These are phyloP conservation scores for Hippocampus comes DNA, from an alignment of 2,113 vertebrate genomes.

Conservation along the genomic window DNA sequence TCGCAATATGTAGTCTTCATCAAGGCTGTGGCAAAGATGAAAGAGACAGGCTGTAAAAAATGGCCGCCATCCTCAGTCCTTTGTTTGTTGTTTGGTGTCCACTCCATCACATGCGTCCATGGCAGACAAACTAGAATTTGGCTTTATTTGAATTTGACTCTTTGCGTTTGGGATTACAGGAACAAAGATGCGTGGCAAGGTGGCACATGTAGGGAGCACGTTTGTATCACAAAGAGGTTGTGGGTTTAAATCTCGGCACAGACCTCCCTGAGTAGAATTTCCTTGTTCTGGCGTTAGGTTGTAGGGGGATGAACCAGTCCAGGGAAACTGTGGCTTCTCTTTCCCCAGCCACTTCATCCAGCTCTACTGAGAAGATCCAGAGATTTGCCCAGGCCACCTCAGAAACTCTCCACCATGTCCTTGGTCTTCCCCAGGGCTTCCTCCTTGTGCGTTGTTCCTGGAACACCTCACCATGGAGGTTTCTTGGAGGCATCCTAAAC, in stretches of 20 bases:
- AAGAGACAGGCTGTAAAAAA: slow-evolving; percentile 59
- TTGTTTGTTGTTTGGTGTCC: slow-evolving; percentile 9
- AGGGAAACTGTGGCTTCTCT: too few relatives aligned
- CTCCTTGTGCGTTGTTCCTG: too few relatives aligned
- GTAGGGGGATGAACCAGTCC: neutral
- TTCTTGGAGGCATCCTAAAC: too few relatives aligned
- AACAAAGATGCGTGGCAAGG: neutral
- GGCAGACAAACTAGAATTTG: neutral
- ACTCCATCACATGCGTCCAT: slow-evolving; percentile 54
- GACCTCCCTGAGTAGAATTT: neutral
- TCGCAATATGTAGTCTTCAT: slow-evolving; percentile 51
- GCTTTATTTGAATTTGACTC: neutral
- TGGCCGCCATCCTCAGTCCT: slow-evolving; percentile 22
- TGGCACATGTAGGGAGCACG: neutral
- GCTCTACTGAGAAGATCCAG: too few relatives aligned
- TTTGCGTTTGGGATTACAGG: neutral
- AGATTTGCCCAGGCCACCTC: too few relatives aligned
- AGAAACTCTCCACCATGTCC: too few relatives aligned
- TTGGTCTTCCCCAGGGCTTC: too few relatives aligned
- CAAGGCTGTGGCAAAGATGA: slow-evolving; percentile 42
- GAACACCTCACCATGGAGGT: too few relatives aligned
- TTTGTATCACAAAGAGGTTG: neutral
- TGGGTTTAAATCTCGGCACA: neutral
- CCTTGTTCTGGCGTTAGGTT: neutral
- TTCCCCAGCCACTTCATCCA: too few relatives aligned